Conservation (phyloP, 2,797 vertebrate species). For the Muscicapa striata region DNA sequence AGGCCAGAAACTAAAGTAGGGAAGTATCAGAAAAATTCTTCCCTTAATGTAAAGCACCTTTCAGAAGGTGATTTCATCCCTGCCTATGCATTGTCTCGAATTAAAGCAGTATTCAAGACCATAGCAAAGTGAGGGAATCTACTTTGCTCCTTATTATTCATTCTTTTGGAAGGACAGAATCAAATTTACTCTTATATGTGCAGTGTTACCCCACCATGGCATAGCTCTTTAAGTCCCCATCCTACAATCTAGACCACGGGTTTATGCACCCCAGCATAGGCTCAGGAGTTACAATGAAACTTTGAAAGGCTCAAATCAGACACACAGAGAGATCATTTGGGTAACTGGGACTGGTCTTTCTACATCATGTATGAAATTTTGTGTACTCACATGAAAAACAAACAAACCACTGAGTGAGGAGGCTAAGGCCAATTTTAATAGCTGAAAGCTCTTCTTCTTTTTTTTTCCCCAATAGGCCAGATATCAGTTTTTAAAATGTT, state of each 20-base stretch:
- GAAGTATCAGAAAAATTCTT: background rate
- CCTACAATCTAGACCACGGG: background rate
- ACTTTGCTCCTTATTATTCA: background rate
- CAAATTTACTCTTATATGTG: background rate
- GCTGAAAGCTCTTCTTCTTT: background rate
- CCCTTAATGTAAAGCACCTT: background rate
- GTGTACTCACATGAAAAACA: background rate
- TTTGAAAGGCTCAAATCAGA: background rate
- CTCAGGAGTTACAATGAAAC: background rate
- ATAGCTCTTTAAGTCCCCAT: background rate
- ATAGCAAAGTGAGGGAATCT: background rate
- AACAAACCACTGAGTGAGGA: background rate
- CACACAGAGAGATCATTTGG: accelerated
- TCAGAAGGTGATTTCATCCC: background rate
- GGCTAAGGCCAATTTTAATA: background rate
- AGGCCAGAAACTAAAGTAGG: background rate
- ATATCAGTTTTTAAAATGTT: background rate
- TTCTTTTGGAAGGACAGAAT: background rate
- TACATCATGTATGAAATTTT: background rate
- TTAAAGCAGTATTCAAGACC: background rate
- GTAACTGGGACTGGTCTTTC: background rate
- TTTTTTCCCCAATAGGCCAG: background rate
- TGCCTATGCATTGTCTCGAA: background rate
- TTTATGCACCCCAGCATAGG: background rate
- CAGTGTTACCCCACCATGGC: accelerated